Evolutionary conservation across 2,113 vertebrate species (phyloP), one percentile per base, ranked within the genome.

Genomic region (Pachyramphus minor): DNA sequence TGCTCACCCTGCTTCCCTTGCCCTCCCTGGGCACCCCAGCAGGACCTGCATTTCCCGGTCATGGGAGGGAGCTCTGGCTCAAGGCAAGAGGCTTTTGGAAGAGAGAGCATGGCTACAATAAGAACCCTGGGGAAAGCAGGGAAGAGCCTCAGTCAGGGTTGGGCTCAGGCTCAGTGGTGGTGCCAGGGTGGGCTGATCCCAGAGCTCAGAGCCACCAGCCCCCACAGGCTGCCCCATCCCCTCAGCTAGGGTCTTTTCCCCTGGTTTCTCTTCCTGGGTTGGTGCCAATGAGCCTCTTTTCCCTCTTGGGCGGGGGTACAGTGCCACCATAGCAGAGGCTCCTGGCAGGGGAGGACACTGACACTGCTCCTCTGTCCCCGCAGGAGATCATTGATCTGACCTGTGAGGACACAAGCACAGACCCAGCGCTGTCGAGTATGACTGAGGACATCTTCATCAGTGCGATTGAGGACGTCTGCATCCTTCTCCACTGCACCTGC

Each of bases 341-440:
- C 7, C 16, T 66, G 52, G 18, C 35, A 49, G 33, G 21, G 28
- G 24, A 63, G 53, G 49, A 45, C n/a, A 3, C 27, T 83, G 53
- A 59, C 39, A 1, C 37, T 55, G 63, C 22, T 28, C 27, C 62
- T 89, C 30, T 81, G 9, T 89, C 47, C 73, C 79, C 35, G 22
- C 76, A 98, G 98, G 98, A 98, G n/a, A 71, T 98, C 83, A 98
- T 98, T 11, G 98, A 98, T 81, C 89, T 98, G 81, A 98, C 98
- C 30, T 64, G 24, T 4, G 98, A 98, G 56, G 97, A 97, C 74
- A 59, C 47, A 5, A 94, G 74, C 62, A 23, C 64, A 39, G 95
- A 84, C 25, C 41, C 68, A 8, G 8, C 10, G 25, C 50, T 16
- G 25, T 6, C 28, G 50, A 52, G 50, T 14, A 3, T 9, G 25